Conservation (phyloP, 2,888 invertebrate genomes). For the Frankliniella intonsa region DNA sequence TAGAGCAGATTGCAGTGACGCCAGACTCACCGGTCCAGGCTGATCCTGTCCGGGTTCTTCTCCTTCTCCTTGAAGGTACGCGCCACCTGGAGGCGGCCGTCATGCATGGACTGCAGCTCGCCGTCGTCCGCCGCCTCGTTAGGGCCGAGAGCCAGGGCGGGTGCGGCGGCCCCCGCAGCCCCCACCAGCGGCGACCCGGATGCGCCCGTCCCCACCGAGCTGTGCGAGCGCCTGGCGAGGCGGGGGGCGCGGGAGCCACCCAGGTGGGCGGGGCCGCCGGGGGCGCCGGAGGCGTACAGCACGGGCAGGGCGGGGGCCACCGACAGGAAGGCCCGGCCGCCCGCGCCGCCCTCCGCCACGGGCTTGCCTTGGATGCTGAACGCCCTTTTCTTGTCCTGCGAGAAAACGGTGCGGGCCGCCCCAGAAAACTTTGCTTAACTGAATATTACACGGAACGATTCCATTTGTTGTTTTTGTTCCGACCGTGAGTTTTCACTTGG, state of each 20-base stretch:
- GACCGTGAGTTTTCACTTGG: too few species aligned
- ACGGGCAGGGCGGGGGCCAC: constrained; percentile 46
- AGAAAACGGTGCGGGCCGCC: too few species aligned
- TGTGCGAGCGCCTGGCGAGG: constrained; percentile 43
- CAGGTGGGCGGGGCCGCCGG: constrained; percentile 43
- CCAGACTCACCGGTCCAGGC: constrained; percentile 72
- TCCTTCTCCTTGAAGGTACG: constrained; percentile 72
- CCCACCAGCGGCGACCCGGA: constrained; percentile 36
- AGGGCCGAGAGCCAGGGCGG: constrained; percentile 42
- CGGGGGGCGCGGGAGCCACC: constrained; percentile 44
- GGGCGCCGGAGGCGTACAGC: constrained; percentile 43
- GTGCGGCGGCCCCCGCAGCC: constrained; percentile 30
- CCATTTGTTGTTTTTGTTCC: too few species aligned
- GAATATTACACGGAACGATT: too few species aligned
- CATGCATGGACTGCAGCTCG: constrained; percentile 55
- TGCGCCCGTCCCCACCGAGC: constrained; percentile 40
- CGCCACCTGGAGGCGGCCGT: constrained; percentile 63
- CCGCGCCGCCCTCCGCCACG: constrained; percentile 5
- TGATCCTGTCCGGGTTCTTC: constrained; percentile 81
- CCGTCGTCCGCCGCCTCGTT: constrained; percentile 43
- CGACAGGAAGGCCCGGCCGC: constrained; percentile 40
- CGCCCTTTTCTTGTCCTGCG: constrained; percentile 30
- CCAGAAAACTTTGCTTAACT: too few species aligned
- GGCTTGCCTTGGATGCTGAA: constrained; percentile 31
- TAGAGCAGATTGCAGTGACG: too few species aligned